phyloP scores from a whole-genome alignment of 1,140 invertebrate genomes.

The Aphis gossypii region DNA sequence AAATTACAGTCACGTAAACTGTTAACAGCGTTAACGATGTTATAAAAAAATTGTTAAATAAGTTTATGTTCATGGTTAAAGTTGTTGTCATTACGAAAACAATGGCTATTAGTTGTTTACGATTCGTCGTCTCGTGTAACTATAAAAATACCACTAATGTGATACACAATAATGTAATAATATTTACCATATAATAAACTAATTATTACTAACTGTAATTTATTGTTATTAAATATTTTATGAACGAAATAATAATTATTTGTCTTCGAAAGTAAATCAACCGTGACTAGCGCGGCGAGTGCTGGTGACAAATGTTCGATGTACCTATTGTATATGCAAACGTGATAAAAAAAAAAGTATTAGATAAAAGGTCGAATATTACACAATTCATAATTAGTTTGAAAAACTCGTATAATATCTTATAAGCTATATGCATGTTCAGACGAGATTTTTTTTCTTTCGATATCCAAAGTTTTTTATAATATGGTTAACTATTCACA shows the following conservation, averaged over 20 bases:
- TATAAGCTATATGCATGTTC: background rate
- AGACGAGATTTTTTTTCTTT: background rate
- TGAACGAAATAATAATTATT: background rate
- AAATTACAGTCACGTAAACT: background rate
- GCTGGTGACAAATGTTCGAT: background rate
- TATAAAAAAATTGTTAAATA: background rate
- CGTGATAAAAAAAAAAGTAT: background rate
- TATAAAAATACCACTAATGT: background rate
- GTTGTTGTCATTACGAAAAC: background rate
- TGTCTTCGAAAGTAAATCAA: background rate
- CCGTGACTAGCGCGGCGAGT: background rate
- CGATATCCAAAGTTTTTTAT: background rate
- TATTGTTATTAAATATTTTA: background rate
- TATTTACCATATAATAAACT: background rate
- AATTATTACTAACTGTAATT: background rate
- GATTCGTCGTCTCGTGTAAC: background rate
- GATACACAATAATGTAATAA: background rate
- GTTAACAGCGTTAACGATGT: background rate
- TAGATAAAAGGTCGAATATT: constrained; percentile 22
- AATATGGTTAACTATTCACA: too few species aligned
- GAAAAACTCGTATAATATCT: background rate
- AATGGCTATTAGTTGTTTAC: background rate
- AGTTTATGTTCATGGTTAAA: background rate
- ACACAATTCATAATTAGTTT: background rate
- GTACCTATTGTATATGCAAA: background rate